Percentiles rank a stretch among this genome's conserved stretches.
Conservation (phyloP, 1,140 invertebrate species). For the Tetramorium alpestre region DNA sequence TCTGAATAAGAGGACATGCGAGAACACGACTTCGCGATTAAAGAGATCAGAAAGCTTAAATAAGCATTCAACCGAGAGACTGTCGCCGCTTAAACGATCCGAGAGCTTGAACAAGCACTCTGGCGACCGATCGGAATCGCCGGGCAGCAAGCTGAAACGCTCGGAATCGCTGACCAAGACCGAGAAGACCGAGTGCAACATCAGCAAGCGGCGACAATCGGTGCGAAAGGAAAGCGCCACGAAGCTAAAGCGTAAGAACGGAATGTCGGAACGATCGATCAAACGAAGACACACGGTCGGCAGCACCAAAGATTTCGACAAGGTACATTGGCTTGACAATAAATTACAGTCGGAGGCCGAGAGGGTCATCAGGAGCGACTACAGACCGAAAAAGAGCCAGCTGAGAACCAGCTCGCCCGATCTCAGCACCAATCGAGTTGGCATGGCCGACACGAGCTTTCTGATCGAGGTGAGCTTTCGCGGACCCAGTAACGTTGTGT, state of each 20-base stretch:
- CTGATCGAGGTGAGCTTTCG: conserved; percentile 87
- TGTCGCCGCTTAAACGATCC: conserved; percentile 85
- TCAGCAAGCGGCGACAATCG: conserved; percentile 89
- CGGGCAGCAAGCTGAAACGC: conserved; percentile 86
- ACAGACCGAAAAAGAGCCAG: conserved; percentile 84
- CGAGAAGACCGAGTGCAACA: conserved; percentile 93
- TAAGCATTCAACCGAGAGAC: conserved; percentile 82
- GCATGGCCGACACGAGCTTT: conserved; percentile 81
- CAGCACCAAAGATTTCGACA: conserved; percentile 94
- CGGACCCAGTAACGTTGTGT: conserved; percentile 86
- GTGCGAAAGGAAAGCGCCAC: conserved; percentile 85
- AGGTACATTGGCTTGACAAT: conserved; percentile 88
- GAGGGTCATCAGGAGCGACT: conserved; percentile 84
- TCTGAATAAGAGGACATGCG: conserved; percentile 86
- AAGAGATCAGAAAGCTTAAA: conserved; percentile 85
- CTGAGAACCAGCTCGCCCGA: conserved; percentile 88
- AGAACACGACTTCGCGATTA: conserved; percentile 81
- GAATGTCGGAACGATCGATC: conserved; percentile 91
- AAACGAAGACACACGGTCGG: conserved; percentile 96
- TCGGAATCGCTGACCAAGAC: conserved; percentile 91
- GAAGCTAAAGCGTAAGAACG: conserved; percentile 91
- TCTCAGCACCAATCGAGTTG: conserved; percentile 85
- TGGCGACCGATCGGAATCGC: conserved; percentile 82
- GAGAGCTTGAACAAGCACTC: conserved; percentile 87
- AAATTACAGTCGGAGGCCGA: conserved; percentile 85